These are phyloP conservation scores for Phenacoccus solenopsis DNA, from an alignment of 1,140 invertebrate species.

Conservation along the genomic window DNA sequence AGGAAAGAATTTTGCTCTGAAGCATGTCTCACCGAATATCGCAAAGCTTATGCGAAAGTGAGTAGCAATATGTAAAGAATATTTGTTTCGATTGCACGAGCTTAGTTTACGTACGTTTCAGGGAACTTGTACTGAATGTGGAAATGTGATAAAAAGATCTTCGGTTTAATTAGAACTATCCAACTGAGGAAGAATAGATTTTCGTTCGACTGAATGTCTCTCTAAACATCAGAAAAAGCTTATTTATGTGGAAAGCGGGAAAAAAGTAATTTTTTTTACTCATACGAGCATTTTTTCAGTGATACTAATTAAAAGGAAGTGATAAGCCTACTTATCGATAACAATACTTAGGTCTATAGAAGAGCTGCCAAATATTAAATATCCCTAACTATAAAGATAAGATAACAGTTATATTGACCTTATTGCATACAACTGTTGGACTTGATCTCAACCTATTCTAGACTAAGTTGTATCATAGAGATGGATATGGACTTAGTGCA, in stretches of 20 bases:
- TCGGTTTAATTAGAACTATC: slow-evolving; percentile 38
- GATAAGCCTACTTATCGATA: background rate
- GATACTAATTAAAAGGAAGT: slow-evolving; percentile 31
- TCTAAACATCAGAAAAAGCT: slow-evolving; percentile 68
- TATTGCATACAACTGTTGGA: slow-evolving; percentile 35
- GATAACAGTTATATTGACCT: background rate
- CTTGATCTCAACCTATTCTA: slow-evolving; percentile 76
- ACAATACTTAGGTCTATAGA: background rate
- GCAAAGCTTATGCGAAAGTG: slow-evolving; percentile 68
- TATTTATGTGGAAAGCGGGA: slow-evolving; percentile 27
- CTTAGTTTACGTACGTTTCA: slow-evolving; percentile 23
- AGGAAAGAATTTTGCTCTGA: slow-evolving; percentile 89
- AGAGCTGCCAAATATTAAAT: background rate
- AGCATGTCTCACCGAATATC: slow-evolving; percentile 73
- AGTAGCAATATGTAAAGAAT: slow-evolving; percentile 19
- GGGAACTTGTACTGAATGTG: slow-evolving; percentile 70
- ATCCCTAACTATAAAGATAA: background rate
- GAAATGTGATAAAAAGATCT: slow-evolving; percentile 63
- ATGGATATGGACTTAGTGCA: slow-evolving; percentile 82
- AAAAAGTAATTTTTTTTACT: slow-evolving; percentile 8
- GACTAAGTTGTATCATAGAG: slow-evolving; percentile 82
- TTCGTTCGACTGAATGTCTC: slow-evolving; percentile 67
- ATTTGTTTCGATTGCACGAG: background rate
- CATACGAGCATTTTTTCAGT: background rate
- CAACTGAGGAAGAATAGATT: slow-evolving; percentile 55